Evolutionary conservation across 2,113 vertebrate species (phyloP).

Genomic region (Ceyx melanurus): DNA sequence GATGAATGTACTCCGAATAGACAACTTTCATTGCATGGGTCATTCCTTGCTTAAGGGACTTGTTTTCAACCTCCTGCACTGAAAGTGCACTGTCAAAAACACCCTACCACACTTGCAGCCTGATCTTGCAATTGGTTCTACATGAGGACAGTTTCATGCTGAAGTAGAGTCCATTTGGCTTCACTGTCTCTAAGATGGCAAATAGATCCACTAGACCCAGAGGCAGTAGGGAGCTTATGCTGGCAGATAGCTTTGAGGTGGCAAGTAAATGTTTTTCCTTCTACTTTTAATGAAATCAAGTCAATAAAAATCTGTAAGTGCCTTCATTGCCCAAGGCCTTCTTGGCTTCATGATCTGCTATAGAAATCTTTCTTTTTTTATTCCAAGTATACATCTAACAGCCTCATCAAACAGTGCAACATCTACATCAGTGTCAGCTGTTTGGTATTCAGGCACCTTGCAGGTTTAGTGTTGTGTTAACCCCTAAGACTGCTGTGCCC

Average conservation of each 20-base stretch:
- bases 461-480: background rate
- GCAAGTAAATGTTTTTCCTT: background rate
- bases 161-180: background rate
- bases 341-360: background rate
- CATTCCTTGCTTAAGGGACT: background rate
- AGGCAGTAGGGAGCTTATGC: background rate
- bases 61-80: background rate
- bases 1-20: background rate
- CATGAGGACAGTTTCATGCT: background rate
- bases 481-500: background rate
- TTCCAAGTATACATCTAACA: background rate
- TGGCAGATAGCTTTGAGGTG: background rate
- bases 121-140: background rate
- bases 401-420: background rate
- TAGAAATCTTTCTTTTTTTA: background rate
- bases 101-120: rapidly evolving
- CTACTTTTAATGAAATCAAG: background rate
- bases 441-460: background rate
- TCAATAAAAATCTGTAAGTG: background rate
- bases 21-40: background rate
- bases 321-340: background rate
- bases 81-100: background rate
- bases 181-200: background rate
- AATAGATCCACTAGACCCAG: background rate
- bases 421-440: background rate